A percentile compares a stretch with the other conserved stretches of the same genome.
Conservation (phyloP, 1,140 invertebrate species). For the Diorhabda sublineata region DNA sequence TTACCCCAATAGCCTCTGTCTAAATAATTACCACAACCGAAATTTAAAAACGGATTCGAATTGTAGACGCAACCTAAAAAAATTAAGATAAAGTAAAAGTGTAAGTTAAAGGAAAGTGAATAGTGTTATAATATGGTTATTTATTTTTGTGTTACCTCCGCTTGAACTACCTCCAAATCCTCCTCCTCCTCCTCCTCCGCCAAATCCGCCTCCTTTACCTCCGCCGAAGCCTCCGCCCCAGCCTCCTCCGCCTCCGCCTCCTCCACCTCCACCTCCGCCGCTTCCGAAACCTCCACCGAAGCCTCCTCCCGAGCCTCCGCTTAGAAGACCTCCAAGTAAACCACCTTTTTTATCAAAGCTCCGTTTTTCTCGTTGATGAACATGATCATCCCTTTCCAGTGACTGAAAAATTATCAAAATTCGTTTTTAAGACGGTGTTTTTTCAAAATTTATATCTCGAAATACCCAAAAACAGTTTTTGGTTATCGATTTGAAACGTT, state of each 20-base stretch:
- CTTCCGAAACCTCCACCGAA: neutral
- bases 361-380: too few relatives aligned
- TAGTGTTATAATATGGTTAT: too few relatives aligned
- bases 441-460: too few relatives aligned
- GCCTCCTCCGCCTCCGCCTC: neutral
- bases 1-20: neutral
- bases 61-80: neutral
- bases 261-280: neutral
- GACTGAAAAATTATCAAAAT: too few relatives aligned
- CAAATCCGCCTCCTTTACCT: neutral
- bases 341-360: too few relatives aligned
- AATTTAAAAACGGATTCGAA: neutral
- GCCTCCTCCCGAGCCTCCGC: constrained; percentile 1
- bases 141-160: too few relatives aligned
- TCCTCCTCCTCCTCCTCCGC: neutral
- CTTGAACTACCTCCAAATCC: too few relatives aligned
- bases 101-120: too few relatives aligned
- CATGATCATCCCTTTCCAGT: too few relatives aligned
- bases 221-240: neutral
- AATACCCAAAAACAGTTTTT: too few relatives aligned
- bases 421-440: too few relatives aligned
- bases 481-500: too few relatives aligned
- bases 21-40: neutral
- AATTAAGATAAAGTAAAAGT: neutral
- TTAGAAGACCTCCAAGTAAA: neutral